Evolutionary conservation across 2,888 invertebrate genomes (phyloP).

Genomic region (Conchocele bisecta): DNA sequence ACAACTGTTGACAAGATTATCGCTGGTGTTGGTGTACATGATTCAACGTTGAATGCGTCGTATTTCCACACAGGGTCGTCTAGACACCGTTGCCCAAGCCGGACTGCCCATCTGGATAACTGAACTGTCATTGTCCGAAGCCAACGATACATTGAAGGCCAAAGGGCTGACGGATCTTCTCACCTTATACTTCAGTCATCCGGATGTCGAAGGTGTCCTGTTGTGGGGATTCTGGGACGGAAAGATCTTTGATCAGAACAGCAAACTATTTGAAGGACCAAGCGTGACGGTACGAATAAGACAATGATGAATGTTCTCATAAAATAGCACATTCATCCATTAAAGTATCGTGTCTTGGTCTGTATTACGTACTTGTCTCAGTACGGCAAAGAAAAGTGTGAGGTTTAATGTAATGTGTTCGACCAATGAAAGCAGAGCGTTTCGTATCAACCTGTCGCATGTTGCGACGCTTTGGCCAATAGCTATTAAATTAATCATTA

Average conservation of each 20-base stretch:
- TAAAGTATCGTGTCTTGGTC: too few relatives aligned
- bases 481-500: too few relatives aligned
- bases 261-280: conserved; percentile 59
- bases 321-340: too few relatives aligned
- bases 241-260: conserved; percentile 23
- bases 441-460: too few relatives aligned
- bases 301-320: background rate
- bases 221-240: conserved; percentile 69
- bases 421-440: too few relatives aligned
- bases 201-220: conserved; percentile 50
- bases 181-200: conserved; percentile 51
- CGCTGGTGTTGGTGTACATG: too few relatives aligned
- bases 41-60: too few relatives aligned
- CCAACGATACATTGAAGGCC: conserved; percentile 43
- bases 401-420: too few relatives aligned
- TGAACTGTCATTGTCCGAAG: conserved; percentile 56
- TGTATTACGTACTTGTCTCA: too few relatives aligned
- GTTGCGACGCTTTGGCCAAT: too few relatives aligned
- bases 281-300: conserved; percentile 48
- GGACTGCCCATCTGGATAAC: conserved; percentile 69
- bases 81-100: conserved; percentile 59
- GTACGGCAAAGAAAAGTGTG: too few relatives aligned
- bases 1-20: too few relatives aligned
- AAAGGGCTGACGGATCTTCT: conserved; percentile 35
- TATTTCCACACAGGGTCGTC: conserved; percentile 46